These are phyloP conservation scores for Meteorus cinctellus DNA, from an alignment of 2,888 invertebrate species.

Conservation along the genomic window DNA sequence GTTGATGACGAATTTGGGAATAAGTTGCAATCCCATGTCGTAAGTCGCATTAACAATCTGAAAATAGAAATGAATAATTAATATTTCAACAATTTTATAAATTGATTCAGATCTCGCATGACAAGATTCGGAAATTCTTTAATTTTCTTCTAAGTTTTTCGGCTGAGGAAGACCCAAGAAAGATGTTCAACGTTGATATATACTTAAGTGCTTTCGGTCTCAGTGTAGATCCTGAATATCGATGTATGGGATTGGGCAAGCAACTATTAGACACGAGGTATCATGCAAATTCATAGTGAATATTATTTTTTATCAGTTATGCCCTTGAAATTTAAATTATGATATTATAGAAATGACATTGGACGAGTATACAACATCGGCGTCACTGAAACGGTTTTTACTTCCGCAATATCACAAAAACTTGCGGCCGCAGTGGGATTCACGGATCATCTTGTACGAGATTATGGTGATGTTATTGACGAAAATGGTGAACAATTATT, in stretches of 20 bases:
- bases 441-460: constrained; percentile 39
- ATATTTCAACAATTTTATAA: neutral
- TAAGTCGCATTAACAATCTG: constrained; percentile 35
- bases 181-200: constrained; percentile 59
- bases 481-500: constrained; percentile 29
- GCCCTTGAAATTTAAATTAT: neutral
- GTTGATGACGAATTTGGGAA: constrained; percentile 28
- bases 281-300: neutral
- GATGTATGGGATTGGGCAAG: constrained; percentile 67
- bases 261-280: constrained; percentile 62
- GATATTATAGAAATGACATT: constrained; percentile 55
- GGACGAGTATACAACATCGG: constrained; percentile 57
- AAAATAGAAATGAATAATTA: neutral
- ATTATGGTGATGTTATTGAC: constrained; percentile 20
- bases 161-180: constrained; percentile 44
- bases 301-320: neutral
- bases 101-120: neutral
- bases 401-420: constrained; percentile 57
- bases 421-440: constrained; percentile 59
- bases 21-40: constrained; percentile 40
- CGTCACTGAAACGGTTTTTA: constrained; percentile 58
- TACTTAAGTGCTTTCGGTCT: constrained; percentile 68
- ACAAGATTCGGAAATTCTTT: constrained; percentile 43
- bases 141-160: constrained; percentile 40
- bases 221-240: constrained; percentile 63